Conservation (phyloP, 2,888 invertebrate species). For the Drosophila infuscata region DNA sequence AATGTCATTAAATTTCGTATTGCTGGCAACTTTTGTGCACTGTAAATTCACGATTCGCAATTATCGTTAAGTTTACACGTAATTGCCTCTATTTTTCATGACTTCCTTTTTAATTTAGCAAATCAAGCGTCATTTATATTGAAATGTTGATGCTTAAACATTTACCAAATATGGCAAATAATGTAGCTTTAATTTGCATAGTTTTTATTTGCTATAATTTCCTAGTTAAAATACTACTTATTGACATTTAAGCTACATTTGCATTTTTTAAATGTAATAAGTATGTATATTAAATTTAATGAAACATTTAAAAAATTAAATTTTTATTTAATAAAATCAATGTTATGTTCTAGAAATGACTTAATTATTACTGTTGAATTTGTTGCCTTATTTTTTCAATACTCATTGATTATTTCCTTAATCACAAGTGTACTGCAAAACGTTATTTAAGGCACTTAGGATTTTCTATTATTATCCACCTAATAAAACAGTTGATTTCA, state of each 20-base stretch:
- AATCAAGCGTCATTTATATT: constrained; percentile 37
- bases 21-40: constrained; percentile 22
- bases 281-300: not conserved
- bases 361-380: not conserved
- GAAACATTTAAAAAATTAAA: accelerated
- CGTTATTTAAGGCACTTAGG: not conserved
- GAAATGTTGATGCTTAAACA: constrained; percentile 26
- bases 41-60: constrained; percentile 24
- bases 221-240: constrained; percentile 2
- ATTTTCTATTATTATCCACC: not conserved
- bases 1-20: constrained; percentile 37
- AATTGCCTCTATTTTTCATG: constrained; percentile 21
- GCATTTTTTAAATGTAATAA: not conserved
- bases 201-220: constrained; percentile 11
- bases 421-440: not conserved
- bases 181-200: not conserved
- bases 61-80: constrained; percentile 18
- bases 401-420: not conserved
- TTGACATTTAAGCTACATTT: not conserved
- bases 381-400: not conserved
- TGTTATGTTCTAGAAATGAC: not conserved
- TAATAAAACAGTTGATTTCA: no score
- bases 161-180: constrained; percentile 42
- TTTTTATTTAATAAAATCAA: accelerated
- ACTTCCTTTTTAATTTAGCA: constrained; percentile 45